Evolutionary conservation across 2,888 invertebrate genomes (phyloP).

Genomic region (Clepsis dumicolana): DNA sequence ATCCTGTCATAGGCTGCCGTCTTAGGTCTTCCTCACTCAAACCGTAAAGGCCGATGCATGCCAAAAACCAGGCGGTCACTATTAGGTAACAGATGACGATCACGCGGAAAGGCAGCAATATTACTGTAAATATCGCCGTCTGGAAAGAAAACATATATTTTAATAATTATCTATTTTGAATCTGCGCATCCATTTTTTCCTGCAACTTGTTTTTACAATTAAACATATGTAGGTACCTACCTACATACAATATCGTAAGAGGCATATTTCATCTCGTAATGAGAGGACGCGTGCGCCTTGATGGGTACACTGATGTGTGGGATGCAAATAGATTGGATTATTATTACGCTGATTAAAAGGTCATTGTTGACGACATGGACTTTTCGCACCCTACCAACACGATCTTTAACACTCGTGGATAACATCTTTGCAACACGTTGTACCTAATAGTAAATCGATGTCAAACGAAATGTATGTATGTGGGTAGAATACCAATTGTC

Average conservation of each 20-base stretch:
- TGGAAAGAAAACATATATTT: slow-evolving; percentile 79
- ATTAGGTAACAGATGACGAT: slow-evolving; percentile 91
- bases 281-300: too few species aligned
- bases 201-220: too few species aligned
- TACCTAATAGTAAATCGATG: too few species aligned
- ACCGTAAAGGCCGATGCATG: slow-evolving; percentile 93
- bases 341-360: neutral
- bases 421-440: neutral
- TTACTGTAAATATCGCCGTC: slow-evolving; percentile 94
- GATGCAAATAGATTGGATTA: neutral
- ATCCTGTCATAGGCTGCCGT: slow-evolving; percentile 92
- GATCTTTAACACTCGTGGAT: neutral
- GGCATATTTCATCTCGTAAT: neutral
- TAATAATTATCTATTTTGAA: too few species aligned
- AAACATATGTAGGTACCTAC: too few species aligned
- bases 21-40: slow-evolving; percentile 92
- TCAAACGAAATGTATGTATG: too few species aligned
- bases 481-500: neutral
- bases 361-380: neutral
- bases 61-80: slow-evolving; percentile 93
- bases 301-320: neutral
- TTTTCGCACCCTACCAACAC: neutral
- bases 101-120: slow-evolving; percentile 93
- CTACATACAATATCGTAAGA: neutral
- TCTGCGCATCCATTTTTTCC: too few species aligned